These are phyloP conservation scores for Ptilorrhoa leucosticta DNA, from an alignment of 2,113 vertebrate genomes.

Conservation along the genomic window DNA sequence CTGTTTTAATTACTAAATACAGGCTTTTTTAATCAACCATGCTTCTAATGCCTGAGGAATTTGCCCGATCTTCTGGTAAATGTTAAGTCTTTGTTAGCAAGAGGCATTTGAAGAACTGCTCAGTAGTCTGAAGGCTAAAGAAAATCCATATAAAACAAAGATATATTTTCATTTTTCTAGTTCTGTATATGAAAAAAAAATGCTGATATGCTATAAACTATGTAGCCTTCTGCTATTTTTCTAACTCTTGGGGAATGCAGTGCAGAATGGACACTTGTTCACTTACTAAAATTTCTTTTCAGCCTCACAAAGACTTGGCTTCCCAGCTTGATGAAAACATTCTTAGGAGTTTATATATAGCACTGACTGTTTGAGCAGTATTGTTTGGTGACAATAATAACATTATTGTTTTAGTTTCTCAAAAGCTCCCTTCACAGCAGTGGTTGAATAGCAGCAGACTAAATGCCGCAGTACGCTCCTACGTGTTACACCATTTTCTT, in stretches of 20 bases:
- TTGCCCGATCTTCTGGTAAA: conserved; percentile 58
- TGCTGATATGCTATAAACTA: conserved; percentile 46
- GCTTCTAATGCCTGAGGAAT: conserved; percentile 65
- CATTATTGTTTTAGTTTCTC: conserved; percentile 70
- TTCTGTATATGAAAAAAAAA: conserved; percentile 41
- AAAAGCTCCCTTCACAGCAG: conserved; percentile 66
- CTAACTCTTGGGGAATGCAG: conserved; percentile 63
- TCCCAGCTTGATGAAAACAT: conserved; percentile 68
- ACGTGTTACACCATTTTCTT: conserved; percentile 6
- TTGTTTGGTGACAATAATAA: conserved; percentile 71
- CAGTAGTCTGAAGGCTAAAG: conserved; percentile 41
- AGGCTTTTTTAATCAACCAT: conserved; percentile 56
- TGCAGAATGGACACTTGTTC: conserved; percentile 70
- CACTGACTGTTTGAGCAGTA: conserved; percentile 61
- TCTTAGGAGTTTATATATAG: conserved; percentile 71
- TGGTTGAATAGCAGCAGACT: conserved; percentile 31
- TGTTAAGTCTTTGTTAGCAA: conserved; percentile 67
- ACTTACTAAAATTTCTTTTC: conserved; percentile 60
- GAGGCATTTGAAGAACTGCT: conserved; percentile 48
- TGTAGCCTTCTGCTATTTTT: conserved; percentile 65
- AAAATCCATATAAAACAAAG: conserved; percentile 63
- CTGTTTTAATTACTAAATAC: conserved; percentile 62
- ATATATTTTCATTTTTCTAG: conserved; percentile 49
- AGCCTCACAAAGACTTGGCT: conserved; percentile 64
- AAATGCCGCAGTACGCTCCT: neutral